phyloP scores from a whole-genome alignment of 2,113 vertebrate species.

The Prunella himalayana region DNA sequence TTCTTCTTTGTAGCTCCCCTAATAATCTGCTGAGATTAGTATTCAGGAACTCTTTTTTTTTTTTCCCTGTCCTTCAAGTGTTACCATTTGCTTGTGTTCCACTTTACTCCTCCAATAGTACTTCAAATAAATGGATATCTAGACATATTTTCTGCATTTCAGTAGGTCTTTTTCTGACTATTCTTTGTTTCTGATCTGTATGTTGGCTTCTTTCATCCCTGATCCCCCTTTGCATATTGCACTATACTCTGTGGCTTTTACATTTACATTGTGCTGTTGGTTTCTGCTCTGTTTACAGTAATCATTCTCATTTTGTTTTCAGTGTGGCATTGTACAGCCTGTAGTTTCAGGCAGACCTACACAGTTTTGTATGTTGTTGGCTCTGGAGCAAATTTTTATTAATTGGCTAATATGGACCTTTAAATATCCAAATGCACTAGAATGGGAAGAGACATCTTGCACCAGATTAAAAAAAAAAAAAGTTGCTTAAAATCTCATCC shows the following conservation, averaged over 20 bases:
- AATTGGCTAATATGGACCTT: not conserved
- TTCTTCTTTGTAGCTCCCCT: not conserved
- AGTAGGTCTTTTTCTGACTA: not conserved
- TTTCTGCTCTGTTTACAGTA: not conserved
- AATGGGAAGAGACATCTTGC: not conserved
- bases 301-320: not conserved
- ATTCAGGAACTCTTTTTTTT: not conserved
- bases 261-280: not conserved
- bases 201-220: not conserved
- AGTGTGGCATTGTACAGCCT: not conserved
- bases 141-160: not conserved
- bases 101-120: not conserved
- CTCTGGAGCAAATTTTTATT: not conserved
- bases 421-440: not conserved
- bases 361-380: not conserved
- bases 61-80: rapidly evolving
- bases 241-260: not conserved
- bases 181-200: not conserved
- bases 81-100: not conserved
- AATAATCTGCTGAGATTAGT: not conserved
- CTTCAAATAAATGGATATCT: not conserved
- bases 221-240: not conserved
- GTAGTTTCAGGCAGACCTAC: not conserved
- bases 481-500: not conserved
- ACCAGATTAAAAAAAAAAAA: not conserved